phyloP scores from a whole-genome alignment of 2,797 vertebrate species.

The Luscinia luscinia region DNA sequence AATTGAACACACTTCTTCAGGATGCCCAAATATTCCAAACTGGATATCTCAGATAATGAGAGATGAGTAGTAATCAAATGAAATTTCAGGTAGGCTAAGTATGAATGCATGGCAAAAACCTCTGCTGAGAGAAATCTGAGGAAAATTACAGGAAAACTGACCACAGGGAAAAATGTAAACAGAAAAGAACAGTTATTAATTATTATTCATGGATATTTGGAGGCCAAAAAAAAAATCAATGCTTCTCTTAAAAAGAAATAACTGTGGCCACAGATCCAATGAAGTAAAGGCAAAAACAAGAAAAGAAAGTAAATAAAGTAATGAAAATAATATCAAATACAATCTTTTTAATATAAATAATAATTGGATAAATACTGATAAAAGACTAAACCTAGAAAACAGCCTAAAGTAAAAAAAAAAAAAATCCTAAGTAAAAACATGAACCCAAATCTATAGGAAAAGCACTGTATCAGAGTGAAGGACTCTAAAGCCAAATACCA shows the following conservation, averaged over 20 bases:
- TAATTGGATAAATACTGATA: not conserved
- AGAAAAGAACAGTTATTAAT: not conserved
- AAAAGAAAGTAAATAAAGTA: not conserved
- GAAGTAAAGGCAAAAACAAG: not conserved
- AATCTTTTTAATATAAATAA: not conserved
- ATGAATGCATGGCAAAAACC: not conserved
- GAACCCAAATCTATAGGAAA: not conserved
- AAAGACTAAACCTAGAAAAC: not conserved
- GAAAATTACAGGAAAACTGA: not conserved
- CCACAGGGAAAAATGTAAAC: not conserved
- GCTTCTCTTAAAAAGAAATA: not conserved
- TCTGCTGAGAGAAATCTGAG: not conserved
- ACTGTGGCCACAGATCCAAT: not conserved
- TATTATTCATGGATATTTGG: not conserved
- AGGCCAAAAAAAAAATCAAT: not conserved
- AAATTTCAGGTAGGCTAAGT: not conserved
- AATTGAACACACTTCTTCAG: not conserved
- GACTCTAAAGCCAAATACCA: not conserved
- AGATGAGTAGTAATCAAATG: not conserved
- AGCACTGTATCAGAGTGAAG: not conserved
- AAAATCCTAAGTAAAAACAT: not conserved
- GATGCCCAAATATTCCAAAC: not conserved
- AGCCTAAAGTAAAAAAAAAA: no score
- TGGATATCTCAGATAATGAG: not conserved
- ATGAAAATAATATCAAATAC: not conserved